Base-by-base conservation (phyloP, 2,113 vertebrate species). In the Cinclus cinclus region DNA sequence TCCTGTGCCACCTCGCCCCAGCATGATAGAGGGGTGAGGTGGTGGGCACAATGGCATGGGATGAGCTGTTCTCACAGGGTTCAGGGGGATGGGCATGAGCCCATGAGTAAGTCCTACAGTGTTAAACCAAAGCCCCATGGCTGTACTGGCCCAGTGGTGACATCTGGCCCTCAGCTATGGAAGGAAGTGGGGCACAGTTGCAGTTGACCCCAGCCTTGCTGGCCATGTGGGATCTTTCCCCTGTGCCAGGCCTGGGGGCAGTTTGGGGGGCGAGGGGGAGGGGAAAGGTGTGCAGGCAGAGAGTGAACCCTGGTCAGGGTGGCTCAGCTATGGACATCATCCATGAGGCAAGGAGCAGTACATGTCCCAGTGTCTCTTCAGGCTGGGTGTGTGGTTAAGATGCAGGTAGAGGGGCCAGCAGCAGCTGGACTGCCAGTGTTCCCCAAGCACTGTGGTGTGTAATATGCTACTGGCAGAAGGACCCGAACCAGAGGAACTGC, bases 361-460 rank as follows among this genome's bases (percentile, higher is more conserved):
- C 1, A 0, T 16, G 15, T 35, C 31, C 4, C 3, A 24, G 1
- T 37, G 44, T 44, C 35, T 8, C 24, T 4, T 42, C 0, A 0
- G 20, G 18, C 22, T 5, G 4, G 47, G 35, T 4, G 7, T 59
- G 39, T 15, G 25, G 30, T 7, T 5, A 31, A 41, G 10, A 41
- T 80, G 30, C 24, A 52, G 69, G 63, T 67, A 64, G 53, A 49
- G 28, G 18, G 15, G 11, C 11, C 37, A 37, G 20, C 30, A 68
- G 55, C 7, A 3, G 39, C 39, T 31, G 13, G 73, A 42, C 46
- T 83, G 37, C 46, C 67, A 31, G 33, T 0, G 0, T 27, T 30
- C 5, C 21, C 19, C 2, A 1, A 31, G 31, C 4, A 1, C 68
- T 24, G 24, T 5, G 2, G 16, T 4, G 0, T 17, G 42, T 1